Conservation (phyloP, 2,113 vertebrate species). For the Potamarius usumacintae region DNA sequence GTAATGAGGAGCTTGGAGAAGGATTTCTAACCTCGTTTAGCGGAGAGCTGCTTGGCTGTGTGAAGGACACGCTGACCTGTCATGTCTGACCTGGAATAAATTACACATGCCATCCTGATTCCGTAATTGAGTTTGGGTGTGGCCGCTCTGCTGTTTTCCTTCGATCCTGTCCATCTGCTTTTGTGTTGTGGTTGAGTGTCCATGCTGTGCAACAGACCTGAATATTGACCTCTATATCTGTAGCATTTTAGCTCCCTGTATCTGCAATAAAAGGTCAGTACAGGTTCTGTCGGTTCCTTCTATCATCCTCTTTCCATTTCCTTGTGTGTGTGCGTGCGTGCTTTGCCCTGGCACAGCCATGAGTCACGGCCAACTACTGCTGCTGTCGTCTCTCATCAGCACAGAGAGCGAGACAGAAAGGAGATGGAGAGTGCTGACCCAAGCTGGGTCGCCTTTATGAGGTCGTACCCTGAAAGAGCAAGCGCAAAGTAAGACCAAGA, state of each 20-base stretch:
- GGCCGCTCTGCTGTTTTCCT: constrained; percentile 15
- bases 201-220: neutral
- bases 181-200: neutral
- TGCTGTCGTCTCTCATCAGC: constrained; percentile 64
- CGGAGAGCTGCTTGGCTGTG: constrained; percentile 37
- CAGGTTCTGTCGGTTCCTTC: constrained; percentile 33
- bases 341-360: constrained; percentile 27
- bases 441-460: constrained; percentile 53
- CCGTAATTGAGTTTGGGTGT: constrained; percentile 59
- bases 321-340: constrained; percentile 24
- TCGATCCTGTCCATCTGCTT: constrained; percentile 29
- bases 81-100: constrained; percentile 54
- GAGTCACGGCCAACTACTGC: constrained; percentile 54
- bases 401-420: constrained; percentile 50
- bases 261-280: constrained; percentile 65
- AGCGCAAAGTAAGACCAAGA: neutral
- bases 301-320: constrained; percentile 3
- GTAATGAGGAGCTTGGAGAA: constrained; percentile 32
- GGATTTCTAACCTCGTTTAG: constrained; percentile 44
- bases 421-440: constrained; percentile 44
- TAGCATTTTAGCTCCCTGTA: constrained; percentile 58
- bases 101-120: constrained; percentile 58
- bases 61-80: constrained; percentile 49
- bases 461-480: constrained; percentile 37
- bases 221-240: constrained; percentile 47